Evolutionary conservation across 2,113 vertebrate genomes (phyloP), one percentile per base, ranked within the genome.

Genomic region (Athene cunicularia): DNA sequence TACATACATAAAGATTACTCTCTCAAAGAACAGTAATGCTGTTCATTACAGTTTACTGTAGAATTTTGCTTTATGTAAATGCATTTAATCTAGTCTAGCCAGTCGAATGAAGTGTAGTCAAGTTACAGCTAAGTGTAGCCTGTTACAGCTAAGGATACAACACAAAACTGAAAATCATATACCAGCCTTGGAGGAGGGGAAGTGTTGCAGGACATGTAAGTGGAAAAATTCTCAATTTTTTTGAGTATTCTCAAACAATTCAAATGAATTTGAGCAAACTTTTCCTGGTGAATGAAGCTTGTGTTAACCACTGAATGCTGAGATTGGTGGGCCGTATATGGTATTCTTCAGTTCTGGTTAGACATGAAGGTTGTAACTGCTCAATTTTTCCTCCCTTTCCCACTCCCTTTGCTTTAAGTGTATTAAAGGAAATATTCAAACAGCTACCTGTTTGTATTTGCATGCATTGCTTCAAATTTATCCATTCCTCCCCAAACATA

Each of bases 1-100:
- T n/a, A 1, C 0, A 1, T 4, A n/a, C 0, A 1, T 4, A n/a
- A 23, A 83, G 32, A 49, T 85, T 59, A 14, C 30, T 82, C 35
- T 87, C 16, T 27, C 14, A 41, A 59, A 67, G 45, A 58, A 7
- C 28, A 22, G 8, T 37, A 76, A 11, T 22, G 13, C 12, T 52
- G 12, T 28, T 39, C 39, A 0, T 37, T 58, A 21, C 0, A 6
- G 12, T 39, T 41, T 70, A 43, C 30, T 63, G 0, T 2, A 23
- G 35, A 50, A 16, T 59, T 67, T 75, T 72, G 14, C 70, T 68
- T 88, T 5, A 1, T 30, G 24, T 52, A 35, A 63, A 80, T 64
- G 14, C 14, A 37, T 71, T 88, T 56, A 35, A n/a, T 58, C 17
- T 28, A 39, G 60, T 41, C 55, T 27, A 73, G 27, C 26, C 58